phyloP scores from a whole-genome alignment of 35 echinoderm and acorn worm species.

The Diadema setosum region DNA sequence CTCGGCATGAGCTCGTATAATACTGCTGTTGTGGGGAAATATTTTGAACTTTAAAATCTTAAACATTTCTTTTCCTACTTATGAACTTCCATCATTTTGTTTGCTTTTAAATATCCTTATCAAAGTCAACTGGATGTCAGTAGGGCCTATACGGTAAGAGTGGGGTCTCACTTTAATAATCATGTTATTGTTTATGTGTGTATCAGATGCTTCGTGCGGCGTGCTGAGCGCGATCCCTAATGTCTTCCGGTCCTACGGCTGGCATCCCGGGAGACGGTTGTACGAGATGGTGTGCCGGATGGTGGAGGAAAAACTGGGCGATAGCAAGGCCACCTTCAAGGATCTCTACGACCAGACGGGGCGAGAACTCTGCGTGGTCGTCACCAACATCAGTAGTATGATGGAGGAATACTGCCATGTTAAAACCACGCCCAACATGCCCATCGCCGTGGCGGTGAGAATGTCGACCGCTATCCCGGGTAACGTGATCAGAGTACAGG shows the following conservation, averaged over 20 bases:
- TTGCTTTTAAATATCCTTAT: too few species aligned
- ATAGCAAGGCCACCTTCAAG: conserved; percentile 67
- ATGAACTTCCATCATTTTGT: too few species aligned
- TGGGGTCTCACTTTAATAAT: too few species aligned
- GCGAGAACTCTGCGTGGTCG: conserved; percentile 78
- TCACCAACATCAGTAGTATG: conserved; percentile 86
- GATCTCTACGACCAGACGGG: conserved; percentile 61
- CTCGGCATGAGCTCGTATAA: too few species aligned
- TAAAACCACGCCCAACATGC: conserved; percentile 89
- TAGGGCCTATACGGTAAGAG: too few species aligned
- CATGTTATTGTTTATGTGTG: too few species aligned
- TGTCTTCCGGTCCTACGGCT: conserved; percentile 47
- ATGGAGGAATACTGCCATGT: conserved; percentile 92
- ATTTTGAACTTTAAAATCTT: too few species aligned
- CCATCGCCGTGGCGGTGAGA: conserved; percentile 69
- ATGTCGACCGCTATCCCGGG: conserved; percentile 97
- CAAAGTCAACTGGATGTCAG: too few species aligned
- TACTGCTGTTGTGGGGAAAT: too few species aligned
- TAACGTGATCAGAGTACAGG: too few species aligned
- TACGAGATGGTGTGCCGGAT: conserved; percentile 48
- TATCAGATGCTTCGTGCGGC: conserved; percentile 77
- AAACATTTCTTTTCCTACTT: too few species aligned
- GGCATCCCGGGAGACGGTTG: conserved; percentile 76
- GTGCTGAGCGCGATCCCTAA: conserved; percentile 73
- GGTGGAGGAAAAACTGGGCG: conserved; percentile 29